Evolutionary conservation across 2,797 vertebrate genomes (phyloP).

Genomic region (Coilia nasus): DNA sequence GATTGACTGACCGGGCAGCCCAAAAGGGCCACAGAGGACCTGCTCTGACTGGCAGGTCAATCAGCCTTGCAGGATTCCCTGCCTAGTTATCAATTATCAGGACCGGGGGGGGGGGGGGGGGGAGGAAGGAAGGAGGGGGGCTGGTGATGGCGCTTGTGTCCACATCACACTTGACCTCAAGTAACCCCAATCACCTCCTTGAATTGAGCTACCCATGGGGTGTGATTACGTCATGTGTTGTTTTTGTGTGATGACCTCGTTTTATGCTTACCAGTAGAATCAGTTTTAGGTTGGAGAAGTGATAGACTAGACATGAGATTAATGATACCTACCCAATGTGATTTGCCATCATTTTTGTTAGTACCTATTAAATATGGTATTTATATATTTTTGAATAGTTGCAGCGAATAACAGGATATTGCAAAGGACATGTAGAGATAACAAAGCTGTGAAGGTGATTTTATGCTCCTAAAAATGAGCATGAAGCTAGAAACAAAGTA

Average conservation of each 20-base stretch:
- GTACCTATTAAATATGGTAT: background rate
- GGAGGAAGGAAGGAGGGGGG: conserved; percentile 27
- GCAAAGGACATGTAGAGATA: background rate
- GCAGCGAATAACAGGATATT: background rate
- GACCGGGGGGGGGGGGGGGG: conserved; percentile 59
- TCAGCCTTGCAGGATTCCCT: conserved; percentile 61
- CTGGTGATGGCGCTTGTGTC: background rate
- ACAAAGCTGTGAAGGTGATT: background rate
- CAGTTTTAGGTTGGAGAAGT: background rate
- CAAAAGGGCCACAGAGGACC: conserved; percentile 59
- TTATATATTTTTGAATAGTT: background rate
- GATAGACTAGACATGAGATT: background rate
- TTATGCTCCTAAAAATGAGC: too few relatives aligned
- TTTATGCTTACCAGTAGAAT: background rate
- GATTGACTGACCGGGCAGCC: conserved; percentile 73
- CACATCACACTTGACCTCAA: conserved; percentile 52
- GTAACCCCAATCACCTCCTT: conserved; percentile 55
- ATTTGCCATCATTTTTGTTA: background rate
- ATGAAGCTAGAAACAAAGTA: background rate
- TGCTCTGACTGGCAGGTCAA: conserved; percentile 76
- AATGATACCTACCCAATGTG: background rate
- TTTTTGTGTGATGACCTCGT: background rate
- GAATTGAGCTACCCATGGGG: background rate
- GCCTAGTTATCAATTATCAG: conserved; percentile 72
- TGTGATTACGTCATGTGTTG: background rate